Evolutionary conservation across 64 coral and sea anemone genomes (phyloP).

Genomic region (Stichodactyla mertensii): DNA sequence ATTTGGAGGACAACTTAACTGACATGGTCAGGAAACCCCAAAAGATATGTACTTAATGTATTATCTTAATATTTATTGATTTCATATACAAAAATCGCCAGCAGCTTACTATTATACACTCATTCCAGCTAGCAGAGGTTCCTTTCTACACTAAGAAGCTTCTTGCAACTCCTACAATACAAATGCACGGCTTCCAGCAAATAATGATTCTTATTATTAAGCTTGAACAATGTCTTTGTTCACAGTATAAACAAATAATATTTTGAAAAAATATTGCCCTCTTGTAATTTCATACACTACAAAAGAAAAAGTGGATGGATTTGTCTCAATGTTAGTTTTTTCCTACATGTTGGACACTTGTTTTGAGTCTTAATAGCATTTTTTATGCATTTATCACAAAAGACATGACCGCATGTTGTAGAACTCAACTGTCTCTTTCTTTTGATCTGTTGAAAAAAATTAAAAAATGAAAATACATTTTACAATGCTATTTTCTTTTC

Average conservation of each 20-base stretch:
- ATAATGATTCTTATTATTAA: too few relatives aligned
- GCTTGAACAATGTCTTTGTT: background rate
- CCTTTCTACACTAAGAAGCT: too few relatives aligned
- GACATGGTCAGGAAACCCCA: too few relatives aligned
- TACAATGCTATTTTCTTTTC: background rate
- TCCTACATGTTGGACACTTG: slow-evolving; percentile 94
- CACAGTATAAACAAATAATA: background rate
- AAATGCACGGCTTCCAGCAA: too few relatives aligned
- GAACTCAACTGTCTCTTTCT: slow-evolving; percentile 91
- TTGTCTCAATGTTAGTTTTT: slow-evolving; percentile 76
- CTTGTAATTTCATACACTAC: background rate
- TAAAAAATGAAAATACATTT: background rate
- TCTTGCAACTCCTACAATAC: too few relatives aligned
- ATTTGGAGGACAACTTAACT: too few relatives aligned
- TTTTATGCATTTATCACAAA: slow-evolving; percentile 87
- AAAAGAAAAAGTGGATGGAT: slow-evolving; percentile 90
- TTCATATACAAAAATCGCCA: too few relatives aligned
- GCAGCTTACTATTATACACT: too few relatives aligned
- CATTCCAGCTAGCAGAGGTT: too few relatives aligned
- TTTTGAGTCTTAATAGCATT: slow-evolving; percentile 73
- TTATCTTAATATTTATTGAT: too few relatives aligned
- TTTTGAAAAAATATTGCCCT: background rate
- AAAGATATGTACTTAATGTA: too few relatives aligned
- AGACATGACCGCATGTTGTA: slow-evolving; percentile 94
- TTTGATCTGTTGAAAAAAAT: slow-evolving; percentile 68